Evolutionary conservation across 2,888 invertebrate genomes (phyloP), one percentile per base, ranked within the genome.

Genomic region (Apamea epomidion): DNA sequence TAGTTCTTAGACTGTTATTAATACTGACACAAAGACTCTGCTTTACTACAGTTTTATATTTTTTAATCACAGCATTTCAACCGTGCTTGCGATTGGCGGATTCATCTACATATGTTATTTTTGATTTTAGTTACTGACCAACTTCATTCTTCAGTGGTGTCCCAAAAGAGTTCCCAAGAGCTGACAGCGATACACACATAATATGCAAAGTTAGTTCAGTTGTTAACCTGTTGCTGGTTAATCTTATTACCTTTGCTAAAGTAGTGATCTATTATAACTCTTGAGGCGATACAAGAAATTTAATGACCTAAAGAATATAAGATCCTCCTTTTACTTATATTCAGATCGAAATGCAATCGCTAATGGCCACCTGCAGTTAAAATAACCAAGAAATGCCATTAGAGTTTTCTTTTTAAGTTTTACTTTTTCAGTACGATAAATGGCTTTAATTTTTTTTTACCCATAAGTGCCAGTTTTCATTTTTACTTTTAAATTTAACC

Each of bases 281-380:
- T 62, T 32, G n/a, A 18, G 12, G 14, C 8, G 76, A 37, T 37
- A 14, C 6, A 29, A 45, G 32, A 18, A 32, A 7, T 4, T 1
- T 21, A 2, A 6, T n/a, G 48, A 21, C 14, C 21, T 21, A 42
- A 25, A 29, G 21, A 25, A 74, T 2, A n/a, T 62, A 32, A n/a
- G 16, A 51, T 62, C 32, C 54, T 62, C 18, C 2, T 71, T 83
- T 42, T n/a, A n/a, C n/a, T n/a, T 45, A 62, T n/a, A 60, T 29
- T 54, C 6, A 14, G 3, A n/a, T 75, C 14, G 37, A 54, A 48
- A 37, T 29, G 32, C 32, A 81, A 60, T 45, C 25, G 18, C 16
- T 45, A 72, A 54, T 81, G 62, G 72, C 72, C 25, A 72, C 16
- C 14, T 68, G 37, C 2, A 8, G n/a, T 21, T 29, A n/a, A 75